Evolutionary conservation across 2,888 invertebrate species (phyloP).

Genomic region (Eulithis testata): DNA sequence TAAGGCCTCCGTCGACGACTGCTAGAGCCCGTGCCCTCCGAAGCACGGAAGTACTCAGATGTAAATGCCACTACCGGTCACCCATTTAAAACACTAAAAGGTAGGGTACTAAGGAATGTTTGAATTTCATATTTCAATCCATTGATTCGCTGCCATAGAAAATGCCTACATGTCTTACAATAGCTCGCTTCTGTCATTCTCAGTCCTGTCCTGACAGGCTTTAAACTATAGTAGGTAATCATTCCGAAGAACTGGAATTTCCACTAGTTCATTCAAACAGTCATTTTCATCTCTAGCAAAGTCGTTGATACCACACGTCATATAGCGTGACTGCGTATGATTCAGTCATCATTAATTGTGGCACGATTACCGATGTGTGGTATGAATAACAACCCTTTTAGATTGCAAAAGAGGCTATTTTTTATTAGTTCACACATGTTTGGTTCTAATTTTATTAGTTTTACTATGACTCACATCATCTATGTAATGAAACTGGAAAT

Average conservation of each 20-base stretch:
- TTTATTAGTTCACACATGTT: neutral
- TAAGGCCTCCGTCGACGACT: too few relatives aligned
- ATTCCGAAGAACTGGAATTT: constrained; percentile 5
- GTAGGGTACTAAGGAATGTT: too few relatives aligned
- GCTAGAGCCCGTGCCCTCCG: too few relatives aligned
- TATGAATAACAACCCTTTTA: constrained; percentile 26
- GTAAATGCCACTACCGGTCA: too few relatives aligned
- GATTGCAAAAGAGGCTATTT: constrained; percentile 13
- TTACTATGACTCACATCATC: neutral
- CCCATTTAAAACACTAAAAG: too few relatives aligned
- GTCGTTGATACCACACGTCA: constrained; percentile 35
- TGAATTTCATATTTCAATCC: too few relatives aligned
- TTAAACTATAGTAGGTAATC: neutral
- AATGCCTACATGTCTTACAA: neutral
- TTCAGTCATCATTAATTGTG: constrained; percentile 35
- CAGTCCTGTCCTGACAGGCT: neutral
- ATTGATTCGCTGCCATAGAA: too few relatives aligned
- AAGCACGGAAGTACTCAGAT: too few relatives aligned
- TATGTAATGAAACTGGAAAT: too few relatives aligned
- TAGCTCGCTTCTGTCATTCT: neutral
- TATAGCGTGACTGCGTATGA: constrained; percentile 37
- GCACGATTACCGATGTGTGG: constrained; percentile 27
- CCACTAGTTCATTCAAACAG: neutral
- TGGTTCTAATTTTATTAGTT: neutral
- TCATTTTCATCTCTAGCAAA: constrained; percentile 5